These are phyloP conservation scores for Lucifuga dentata DNA, from an alignment of 2,113 vertebrate genomes.

Conservation along the genomic window DNA sequence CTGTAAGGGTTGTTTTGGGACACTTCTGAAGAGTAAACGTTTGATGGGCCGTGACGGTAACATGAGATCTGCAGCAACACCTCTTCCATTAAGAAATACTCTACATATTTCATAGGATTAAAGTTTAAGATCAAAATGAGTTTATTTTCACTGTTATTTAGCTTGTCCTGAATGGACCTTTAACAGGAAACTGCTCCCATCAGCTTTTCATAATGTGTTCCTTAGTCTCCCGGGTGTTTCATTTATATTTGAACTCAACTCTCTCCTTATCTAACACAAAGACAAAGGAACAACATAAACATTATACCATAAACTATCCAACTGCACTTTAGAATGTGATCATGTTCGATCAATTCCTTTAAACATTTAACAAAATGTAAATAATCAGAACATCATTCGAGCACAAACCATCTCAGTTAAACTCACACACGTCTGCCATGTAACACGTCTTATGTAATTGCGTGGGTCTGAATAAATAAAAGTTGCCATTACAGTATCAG, in stretches of 20 bases:
- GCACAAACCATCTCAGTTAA: not conserved
- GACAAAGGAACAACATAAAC: constrained; percentile 2
- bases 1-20: too few relatives aligned
- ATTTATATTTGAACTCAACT: constrained; percentile 6
- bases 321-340: not conserved
- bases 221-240: constrained; percentile 58
- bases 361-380: constrained; percentile 17
- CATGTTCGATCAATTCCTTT: too few relatives aligned
- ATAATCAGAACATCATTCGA: constrained; percentile 1
- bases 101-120: too few relatives aligned
- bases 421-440: not conserved
- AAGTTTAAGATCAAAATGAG: constrained; percentile 6
- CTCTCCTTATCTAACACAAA: not conserved
- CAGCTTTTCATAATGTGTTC: constrained; percentile 15
- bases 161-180: not conserved
- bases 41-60: too few relatives aligned
- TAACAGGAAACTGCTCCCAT: constrained; percentile 43
- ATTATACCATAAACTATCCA: constrained; percentile 4
- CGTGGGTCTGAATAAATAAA: constrained; percentile 49
- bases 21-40: too few relatives aligned
- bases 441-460: constrained; percentile 22
- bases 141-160: not conserved
- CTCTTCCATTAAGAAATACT: not conserved
- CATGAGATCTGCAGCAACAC: too few relatives aligned
- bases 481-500: constrained; percentile 18